Percentiles rank a stretch among this genome's conserved stretches.
phyloP scores from a whole-genome alignment of 2,797 vertebrate genomes.

The Distichodus sexfasciatus region DNA sequence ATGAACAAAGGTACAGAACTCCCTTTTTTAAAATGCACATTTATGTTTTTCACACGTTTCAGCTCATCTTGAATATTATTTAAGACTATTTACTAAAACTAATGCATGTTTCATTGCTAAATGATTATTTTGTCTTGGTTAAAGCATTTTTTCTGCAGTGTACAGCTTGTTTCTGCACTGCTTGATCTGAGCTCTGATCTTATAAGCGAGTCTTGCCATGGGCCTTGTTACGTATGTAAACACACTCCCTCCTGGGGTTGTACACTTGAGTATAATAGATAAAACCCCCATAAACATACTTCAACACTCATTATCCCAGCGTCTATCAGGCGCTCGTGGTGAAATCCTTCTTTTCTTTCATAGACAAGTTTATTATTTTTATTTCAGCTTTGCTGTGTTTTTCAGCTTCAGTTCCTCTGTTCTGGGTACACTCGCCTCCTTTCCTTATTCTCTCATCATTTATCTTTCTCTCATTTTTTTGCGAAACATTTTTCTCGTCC shows the following conservation, averaged over 20 bases:
- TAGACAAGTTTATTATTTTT: constrained; percentile 35
- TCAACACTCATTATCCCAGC: constrained; percentile 45
- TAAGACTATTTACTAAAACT: background rate
- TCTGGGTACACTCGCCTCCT: constrained; percentile 18
- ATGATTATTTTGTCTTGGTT: background rate
- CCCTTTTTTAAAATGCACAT: too few relatives aligned
- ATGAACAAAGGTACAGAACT: too few relatives aligned
- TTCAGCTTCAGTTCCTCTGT: constrained; percentile 26
- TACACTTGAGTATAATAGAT: constrained; percentile 29
- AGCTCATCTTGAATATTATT: background rate
- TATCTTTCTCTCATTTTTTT: constrained; percentile 18
- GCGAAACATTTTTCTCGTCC: constrained; percentile 28
- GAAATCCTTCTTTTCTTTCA: constrained; percentile 37
- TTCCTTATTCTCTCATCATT: constrained; percentile 14
- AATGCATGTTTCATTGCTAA: too few relatives aligned
- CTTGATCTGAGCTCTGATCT: background rate
- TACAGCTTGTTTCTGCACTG: background rate
- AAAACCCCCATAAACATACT: constrained; percentile 38
- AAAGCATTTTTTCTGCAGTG: background rate
- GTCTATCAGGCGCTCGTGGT: constrained; percentile 42
- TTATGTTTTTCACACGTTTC: too few relatives aligned
- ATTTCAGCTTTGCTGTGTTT: constrained; percentile 29
- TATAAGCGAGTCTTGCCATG: background rate
- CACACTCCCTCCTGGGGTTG: constrained; percentile 1
- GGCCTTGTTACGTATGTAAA: background rate